phyloP scores from a whole-genome alignment of 2,888 invertebrate genomes.

The Argyresthia goedartella region DNA sequence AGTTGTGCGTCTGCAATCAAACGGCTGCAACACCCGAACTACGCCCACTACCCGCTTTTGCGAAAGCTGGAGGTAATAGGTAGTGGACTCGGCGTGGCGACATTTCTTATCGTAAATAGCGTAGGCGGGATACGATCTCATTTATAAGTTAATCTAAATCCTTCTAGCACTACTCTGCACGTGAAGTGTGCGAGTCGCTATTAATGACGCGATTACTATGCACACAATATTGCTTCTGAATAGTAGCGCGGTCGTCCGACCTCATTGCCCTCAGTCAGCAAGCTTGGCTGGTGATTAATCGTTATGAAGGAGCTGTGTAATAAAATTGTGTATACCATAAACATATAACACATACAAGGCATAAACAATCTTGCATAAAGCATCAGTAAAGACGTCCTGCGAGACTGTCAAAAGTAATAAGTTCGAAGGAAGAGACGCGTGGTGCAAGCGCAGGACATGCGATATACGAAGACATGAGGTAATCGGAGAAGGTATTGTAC shows the following conservation, averaged over 20 bases:
- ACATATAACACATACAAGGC: no score
- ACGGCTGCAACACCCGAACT: conserved; percentile 3
- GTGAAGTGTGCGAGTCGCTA: no score
- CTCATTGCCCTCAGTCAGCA: no score
- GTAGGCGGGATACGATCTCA: not conserved
- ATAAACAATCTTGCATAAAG: conserved; percentile 30
- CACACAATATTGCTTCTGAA: no score
- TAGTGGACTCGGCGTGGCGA: not conserved
- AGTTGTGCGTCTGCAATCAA: conserved; percentile 1
- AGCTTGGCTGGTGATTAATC: no score
- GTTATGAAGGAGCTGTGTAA: no score
- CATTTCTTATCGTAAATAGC: not conserved
- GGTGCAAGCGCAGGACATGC: conserved; percentile 38
- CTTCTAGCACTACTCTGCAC: not conserved
- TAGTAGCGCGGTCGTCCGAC: no score
- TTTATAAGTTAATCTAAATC: conserved; percentile 1
- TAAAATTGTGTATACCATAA: no score
- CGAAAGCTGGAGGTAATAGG: conserved; percentile 1
- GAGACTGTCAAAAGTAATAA: conserved; percentile 58
- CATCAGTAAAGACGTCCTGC: conserved; percentile 42
- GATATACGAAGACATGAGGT: conserved; percentile 61
- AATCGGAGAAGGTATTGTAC: conserved; percentile 66
- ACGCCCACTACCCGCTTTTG: conserved; percentile 2
- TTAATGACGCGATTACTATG: no score
- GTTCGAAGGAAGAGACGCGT: conserved; percentile 34